These are phyloP conservation scores for Dendronephthya gigantea DNA, from an alignment of 64 coral and sea anemone species.

Conservation along the genomic window DNA sequence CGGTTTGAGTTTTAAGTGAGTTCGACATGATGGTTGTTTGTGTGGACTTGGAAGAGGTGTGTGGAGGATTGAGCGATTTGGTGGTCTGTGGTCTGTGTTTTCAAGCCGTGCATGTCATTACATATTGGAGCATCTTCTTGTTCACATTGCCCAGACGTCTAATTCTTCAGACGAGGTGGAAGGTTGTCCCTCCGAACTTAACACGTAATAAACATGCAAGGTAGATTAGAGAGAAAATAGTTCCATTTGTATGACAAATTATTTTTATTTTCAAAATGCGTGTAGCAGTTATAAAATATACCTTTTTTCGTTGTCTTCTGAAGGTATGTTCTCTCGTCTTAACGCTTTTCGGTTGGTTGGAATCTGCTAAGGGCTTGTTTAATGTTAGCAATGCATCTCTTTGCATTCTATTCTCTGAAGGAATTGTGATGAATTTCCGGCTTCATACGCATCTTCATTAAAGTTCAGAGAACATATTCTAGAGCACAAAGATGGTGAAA, in stretches of 20 bases:
- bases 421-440: neutral
- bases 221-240: neutral
- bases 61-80: no score
- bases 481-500: neutral
- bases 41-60: no score
- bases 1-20: no score
- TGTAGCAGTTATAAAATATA: neutral
- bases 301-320: no score
- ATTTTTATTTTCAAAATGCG: neutral
- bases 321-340: no score
- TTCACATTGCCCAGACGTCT: neutral
- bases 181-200: neutral
- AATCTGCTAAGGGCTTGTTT: no score
- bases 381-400: no score
- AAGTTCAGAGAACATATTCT: constrained; percentile 5
- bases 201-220: neutral
- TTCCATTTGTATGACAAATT: neutral
- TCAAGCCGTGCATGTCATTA: neutral
- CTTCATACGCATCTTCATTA: neutral
- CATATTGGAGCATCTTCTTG: neutral
- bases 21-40: no score
- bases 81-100: no score
- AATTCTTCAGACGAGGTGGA: neutral
- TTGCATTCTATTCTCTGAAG: no score
- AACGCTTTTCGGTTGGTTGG: no score